Percentiles rank a stretch among this genome's conserved stretches.
phyloP scores from a whole-genome alignment of 92 coral and sea anemone species.

The Siderastrea siderea region DNA sequence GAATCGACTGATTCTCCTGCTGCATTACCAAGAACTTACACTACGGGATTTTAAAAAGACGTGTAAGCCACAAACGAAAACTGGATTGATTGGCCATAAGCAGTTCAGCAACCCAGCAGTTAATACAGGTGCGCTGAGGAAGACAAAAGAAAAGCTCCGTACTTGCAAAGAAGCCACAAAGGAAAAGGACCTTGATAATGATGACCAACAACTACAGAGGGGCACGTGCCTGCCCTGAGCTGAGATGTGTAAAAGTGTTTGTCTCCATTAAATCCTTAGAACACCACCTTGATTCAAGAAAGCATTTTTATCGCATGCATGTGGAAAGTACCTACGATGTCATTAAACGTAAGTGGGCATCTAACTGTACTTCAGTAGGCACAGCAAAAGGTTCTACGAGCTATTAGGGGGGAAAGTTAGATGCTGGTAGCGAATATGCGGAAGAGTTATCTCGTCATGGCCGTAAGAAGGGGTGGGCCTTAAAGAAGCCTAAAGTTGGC shows the following conservation, averaged over 20 bases:
- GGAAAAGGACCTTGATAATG: not conserved
- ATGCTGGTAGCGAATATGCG: too few relatives aligned
- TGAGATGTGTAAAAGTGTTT: not conserved
- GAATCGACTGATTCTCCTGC: too few relatives aligned
- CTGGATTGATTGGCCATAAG: conserved; percentile 24
- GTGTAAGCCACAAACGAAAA: conserved; percentile 37
- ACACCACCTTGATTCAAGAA: conserved; percentile 44
- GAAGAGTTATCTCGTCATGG: too few relatives aligned
- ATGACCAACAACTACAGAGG: conserved; percentile 18
- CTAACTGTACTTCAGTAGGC: not conserved
- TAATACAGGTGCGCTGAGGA: conserved; percentile 37
- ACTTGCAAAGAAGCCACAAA: not conserved
- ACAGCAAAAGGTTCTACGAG: not conserved
- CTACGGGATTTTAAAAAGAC: conserved; percentile 13
- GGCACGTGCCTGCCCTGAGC: too few relatives aligned
- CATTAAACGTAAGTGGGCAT: not conserved
- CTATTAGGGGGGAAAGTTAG: too few relatives aligned
- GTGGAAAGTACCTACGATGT: conserved; percentile 15
- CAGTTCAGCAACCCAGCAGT: conserved; percentile 38
- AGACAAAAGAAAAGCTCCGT: not conserved
- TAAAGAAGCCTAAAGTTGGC: not conserved
- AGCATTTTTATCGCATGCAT: conserved; percentile 29
- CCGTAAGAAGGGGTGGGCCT: too few relatives aligned
- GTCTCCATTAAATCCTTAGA: conserved; percentile 24
- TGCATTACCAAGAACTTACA: too few relatives aligned